Conservation (phyloP, 2,113 vertebrate species). For the Phocoena sinus region DNA sequence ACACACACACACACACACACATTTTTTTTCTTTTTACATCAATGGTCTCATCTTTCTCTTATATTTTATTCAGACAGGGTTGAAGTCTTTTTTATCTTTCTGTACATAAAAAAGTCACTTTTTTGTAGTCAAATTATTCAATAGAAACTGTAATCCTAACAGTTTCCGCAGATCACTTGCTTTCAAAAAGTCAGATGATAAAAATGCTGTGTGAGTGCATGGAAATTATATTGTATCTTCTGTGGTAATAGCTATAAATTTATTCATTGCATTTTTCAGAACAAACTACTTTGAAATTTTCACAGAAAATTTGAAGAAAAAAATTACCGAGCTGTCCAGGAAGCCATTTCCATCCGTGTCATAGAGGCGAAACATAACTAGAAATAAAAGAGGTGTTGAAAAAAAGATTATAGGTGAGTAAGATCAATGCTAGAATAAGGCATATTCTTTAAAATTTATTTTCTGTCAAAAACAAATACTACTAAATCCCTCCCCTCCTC, state of each 20-base stretch:
- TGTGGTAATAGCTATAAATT: constrained; percentile 36
- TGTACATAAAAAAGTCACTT: not conserved
- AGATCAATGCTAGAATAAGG: not conserved
- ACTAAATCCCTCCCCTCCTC: not conserved
- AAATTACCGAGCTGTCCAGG: constrained; percentile 87
- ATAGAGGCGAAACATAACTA: constrained; percentile 91
- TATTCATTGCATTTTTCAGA: constrained; percentile 49
- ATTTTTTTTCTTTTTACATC: not conserved
- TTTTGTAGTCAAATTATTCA: not conserved
- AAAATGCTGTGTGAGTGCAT: not conserved
- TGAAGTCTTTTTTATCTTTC: not conserved
- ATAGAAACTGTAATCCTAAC: not conserved
- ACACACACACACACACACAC: too few species aligned
- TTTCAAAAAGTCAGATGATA: not conserved
- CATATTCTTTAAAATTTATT: not conserved
- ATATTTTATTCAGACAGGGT: not conserved
- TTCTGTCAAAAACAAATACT: not conserved
- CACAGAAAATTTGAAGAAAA: constrained; percentile 43
- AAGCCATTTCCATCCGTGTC: constrained; percentile 89
- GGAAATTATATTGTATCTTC: not conserved
- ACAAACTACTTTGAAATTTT: constrained; percentile 35
- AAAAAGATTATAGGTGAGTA: constrained; percentile 8
- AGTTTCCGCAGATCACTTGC: not conserved
- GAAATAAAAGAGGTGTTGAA: constrained; percentile 51
- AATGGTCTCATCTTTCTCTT: not conserved